Evolutionary conservation across 2,113 vertebrate genomes (phyloP).

Genomic region (Megaleporinus macrocephalus): DNA sequence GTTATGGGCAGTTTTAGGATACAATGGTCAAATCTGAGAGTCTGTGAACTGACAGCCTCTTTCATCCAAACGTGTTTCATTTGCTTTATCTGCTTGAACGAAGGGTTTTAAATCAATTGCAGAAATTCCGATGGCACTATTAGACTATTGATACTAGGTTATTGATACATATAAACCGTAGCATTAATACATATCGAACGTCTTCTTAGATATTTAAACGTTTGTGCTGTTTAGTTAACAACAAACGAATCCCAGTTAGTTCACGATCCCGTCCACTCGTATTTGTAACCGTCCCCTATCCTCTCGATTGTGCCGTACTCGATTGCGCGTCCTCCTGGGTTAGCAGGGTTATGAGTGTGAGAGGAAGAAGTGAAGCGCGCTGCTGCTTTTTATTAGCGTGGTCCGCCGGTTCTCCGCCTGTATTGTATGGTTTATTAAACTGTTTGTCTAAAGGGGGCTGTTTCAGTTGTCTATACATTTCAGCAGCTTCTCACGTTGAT

Average conservation of each 20-base stretch:
- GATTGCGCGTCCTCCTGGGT: conserved; percentile 40
- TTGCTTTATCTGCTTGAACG: not conserved
- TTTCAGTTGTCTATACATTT: not conserved
- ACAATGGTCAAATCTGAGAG: too few species aligned
- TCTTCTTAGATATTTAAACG: too few species aligned
- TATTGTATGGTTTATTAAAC: not conserved
- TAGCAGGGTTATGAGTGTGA: conserved; percentile 32
- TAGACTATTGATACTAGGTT: too few species aligned
- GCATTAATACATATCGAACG: too few species aligned
- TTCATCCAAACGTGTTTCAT: not conserved
- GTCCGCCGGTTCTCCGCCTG: too few species aligned
- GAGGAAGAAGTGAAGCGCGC: not conserved
- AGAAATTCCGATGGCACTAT: not conserved
- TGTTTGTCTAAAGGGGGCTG: not conserved
- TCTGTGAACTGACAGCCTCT: too few species aligned
- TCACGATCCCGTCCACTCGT: too few species aligned
- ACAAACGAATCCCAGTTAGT: too few species aligned
- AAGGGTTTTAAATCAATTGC: conserved; percentile 39
- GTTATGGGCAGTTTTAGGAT: too few species aligned
- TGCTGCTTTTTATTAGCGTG: conserved; percentile 21
- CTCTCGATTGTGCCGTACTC: not conserved
- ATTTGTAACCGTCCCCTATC: not conserved
- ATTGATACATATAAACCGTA: too few species aligned
- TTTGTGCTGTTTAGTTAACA: not conserved
- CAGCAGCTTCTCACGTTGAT: not conserved